phyloP scores from a whole-genome alignment of 2,797 vertebrate genomes.

The Tragelaphus eurycerus region DNA sequence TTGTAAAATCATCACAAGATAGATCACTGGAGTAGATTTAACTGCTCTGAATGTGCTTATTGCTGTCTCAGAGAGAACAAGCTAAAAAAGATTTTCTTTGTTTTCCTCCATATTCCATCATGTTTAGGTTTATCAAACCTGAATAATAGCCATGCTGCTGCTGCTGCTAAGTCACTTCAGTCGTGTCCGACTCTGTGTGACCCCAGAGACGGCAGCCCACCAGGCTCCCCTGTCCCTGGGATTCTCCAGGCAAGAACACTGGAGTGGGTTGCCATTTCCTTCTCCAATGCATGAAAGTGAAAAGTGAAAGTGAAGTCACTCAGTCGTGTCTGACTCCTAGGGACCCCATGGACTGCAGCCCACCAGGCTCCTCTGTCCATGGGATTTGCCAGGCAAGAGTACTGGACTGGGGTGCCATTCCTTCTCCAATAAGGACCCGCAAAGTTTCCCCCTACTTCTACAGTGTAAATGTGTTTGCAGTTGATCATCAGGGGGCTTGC shows the following conservation, averaged over 20 bases:
- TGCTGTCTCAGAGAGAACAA: neutral
- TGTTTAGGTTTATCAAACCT: neutral
- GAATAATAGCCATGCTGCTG: neutral
- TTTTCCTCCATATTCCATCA: neutral
- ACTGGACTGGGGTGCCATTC: too few species aligned
- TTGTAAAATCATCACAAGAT: neutral
- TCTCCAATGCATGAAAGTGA: too few species aligned
- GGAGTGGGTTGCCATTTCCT: too few species aligned
- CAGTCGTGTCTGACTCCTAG: too few species aligned
- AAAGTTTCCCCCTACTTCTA: neutral
- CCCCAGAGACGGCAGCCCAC: too few species aligned
- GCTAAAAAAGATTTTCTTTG: neutral
- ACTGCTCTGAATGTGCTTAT: neutral
- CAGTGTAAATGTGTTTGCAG: neutral
- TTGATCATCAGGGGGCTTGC: neutral
- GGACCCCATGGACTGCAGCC: too few species aligned
- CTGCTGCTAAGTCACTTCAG: too few species aligned
- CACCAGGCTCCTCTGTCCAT: too few species aligned
- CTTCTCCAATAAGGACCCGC: neutral
- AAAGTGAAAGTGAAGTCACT: too few species aligned
- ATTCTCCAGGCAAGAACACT: too few species aligned
- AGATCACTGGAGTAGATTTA: neutral
- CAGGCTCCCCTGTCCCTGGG: too few species aligned
- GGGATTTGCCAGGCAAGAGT: too few species aligned
- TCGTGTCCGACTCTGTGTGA: rapidly evolving